These are phyloP conservation scores for Tringa solitaria DNA, from an alignment of 2,113 vertebrate species.

Conservation along the genomic window DNA sequence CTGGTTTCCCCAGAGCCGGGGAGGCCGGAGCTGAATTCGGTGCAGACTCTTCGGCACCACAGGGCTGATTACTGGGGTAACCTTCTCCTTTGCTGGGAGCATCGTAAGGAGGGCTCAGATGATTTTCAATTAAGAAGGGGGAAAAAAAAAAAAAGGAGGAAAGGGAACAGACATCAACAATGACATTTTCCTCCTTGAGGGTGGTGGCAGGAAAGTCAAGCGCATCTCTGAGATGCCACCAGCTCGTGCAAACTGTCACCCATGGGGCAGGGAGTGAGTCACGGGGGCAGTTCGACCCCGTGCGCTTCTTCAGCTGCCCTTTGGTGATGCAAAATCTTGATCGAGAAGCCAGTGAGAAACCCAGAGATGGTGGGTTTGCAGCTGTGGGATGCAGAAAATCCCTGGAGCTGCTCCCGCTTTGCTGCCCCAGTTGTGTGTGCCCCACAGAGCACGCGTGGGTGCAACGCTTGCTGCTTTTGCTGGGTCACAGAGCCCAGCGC, in stretches of 20 bases:
- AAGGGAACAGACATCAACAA: neutral
- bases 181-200: neutral
- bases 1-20: neutral
- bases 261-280: accelerated
- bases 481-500: accelerated
- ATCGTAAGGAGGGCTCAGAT: neutral
- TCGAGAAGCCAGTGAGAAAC: neutral
- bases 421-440: accelerated
- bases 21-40: neutral
- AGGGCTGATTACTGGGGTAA: neutral
- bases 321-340: neutral
- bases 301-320: accelerated
- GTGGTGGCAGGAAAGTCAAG: neutral
- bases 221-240: neutral
- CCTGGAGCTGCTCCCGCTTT: neutral
- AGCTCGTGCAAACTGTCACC: neutral
- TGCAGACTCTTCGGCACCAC: conserved; percentile 63
- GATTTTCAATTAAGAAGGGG: neutral
- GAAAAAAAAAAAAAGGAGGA: neutral
- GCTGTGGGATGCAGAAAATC: neutral
- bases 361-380: neutral
- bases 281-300: accelerated
- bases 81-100: neutral
- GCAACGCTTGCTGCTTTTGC: accelerated
- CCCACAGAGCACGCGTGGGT: accelerated